Base-by-base conservation (phyloP, 2,797 vertebrate genomes). In the Sebastes kiyomatsui region DNA sequence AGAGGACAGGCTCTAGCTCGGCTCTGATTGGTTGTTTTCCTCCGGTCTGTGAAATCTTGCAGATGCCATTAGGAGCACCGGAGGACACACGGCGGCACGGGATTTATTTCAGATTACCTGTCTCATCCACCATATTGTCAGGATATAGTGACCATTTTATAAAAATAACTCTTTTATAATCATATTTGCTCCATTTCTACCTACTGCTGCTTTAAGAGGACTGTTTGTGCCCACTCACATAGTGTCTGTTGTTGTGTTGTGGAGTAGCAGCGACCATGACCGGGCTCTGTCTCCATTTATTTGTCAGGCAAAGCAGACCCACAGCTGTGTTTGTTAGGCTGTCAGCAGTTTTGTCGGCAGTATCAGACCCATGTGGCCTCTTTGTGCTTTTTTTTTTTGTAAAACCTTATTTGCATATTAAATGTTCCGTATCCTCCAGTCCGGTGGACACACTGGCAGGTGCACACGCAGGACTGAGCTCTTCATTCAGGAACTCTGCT, bases 331-430 rank as follows among this genome's bases (percentile, higher is more conserved):
- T 72, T 77, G 66, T 59, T 8, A 32, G 59, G 14, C 55, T 67
- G 64, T 61, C 33, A 49, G 14, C 76, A 52, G 23, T 23, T 33
- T 16, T 14, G 5, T 88, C 72, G 58, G 84, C 83, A 81, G 46
- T 64, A 74, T 35, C 22, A 22, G 62, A 70, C 74, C 68, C 68
- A 49, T 55, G 60, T 56, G 18, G 32, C 25, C 73, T 88, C 81
- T 86, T 75, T 89, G 77, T 83, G 75, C 73, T 35, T 64, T 68
- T 83, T 85, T 69, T 66, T 42, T 42, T 14, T 64, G 7, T 9
- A n/a, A n/a, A 9, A 20, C 7, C 49, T 52, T 52, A 88, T 93
- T 92, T 92, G 88, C 88, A 87, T 91, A 86, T 86, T 85, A 89
- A 88, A 93, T 88, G 89, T 75, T 83, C 74, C 82, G 71, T 88